These are phyloP conservation scores for Enteromius paludinosus DNA, from an alignment of 2,797 vertebrate genomes.

Conservation along the genomic window DNA sequence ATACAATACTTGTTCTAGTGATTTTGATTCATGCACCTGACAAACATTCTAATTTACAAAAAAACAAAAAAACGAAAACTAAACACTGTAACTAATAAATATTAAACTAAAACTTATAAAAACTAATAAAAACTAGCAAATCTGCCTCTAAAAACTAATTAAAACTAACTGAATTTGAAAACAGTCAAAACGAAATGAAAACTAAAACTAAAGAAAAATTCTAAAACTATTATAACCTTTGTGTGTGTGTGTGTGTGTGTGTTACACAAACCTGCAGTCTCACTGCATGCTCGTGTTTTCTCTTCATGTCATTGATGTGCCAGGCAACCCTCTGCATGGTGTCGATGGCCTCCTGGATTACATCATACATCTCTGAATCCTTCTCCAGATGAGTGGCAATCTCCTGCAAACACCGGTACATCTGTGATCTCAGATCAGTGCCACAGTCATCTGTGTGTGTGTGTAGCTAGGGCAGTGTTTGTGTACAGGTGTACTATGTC, in stretches of 20 bases:
- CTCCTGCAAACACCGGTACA: constrained; percentile 79
- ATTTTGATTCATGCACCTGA: too few species aligned
- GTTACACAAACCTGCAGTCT: constrained; percentile 85
- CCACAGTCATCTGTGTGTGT: neutral
- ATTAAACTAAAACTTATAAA: too few species aligned
- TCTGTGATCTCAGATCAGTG: constrained; percentile 30
- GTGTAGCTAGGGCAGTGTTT: neutral
- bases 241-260: neutral
- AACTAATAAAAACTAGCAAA: too few species aligned
- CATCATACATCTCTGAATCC: constrained; percentile 91
- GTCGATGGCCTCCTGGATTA: constrained; percentile 95
- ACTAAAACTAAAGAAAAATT: too few species aligned
- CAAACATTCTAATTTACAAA: too few species aligned
- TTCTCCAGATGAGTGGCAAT: constrained; percentile 97
- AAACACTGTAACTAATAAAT: too few species aligned
- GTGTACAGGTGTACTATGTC: neutral
- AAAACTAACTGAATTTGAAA: too few species aligned
- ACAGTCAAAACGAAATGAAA: too few species aligned
- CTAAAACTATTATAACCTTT: too few species aligned
- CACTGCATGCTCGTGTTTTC: constrained; percentile 94
- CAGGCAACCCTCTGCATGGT: constrained; percentile 98
- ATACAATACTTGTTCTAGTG: too few species aligned
- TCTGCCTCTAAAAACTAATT: too few species aligned
- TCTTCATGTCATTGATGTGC: constrained; percentile 99
- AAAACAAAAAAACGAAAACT: too few species aligned